Percentiles rank a stretch among this genome's conserved stretches.
Evolutionary conservation across 2,888 invertebrate species (phyloP).

Genomic region (Amiota minor): DNA sequence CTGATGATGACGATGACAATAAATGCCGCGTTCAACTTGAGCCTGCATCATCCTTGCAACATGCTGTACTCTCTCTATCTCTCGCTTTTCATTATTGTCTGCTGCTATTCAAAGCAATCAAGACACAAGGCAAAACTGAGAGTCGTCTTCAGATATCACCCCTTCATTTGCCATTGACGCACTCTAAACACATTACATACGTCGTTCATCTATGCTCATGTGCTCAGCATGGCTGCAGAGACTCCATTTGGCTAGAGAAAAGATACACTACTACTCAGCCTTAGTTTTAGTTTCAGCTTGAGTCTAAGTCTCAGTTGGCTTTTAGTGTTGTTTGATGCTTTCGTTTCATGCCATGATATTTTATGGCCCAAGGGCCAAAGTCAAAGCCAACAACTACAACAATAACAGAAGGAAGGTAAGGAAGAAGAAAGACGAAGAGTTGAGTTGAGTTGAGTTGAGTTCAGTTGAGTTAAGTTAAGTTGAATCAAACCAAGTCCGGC

Average conservation of each 20-base stretch:
- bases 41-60: too few species aligned
- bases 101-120: too few species aligned
- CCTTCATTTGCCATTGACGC: constrained; percentile 25
- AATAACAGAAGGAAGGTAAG: neutral
- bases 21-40: too few species aligned
- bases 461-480: neutral
- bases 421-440: neutral
- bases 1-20: too few species aligned
- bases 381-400: neutral
- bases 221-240: constrained; percentile 10
- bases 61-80: too few species aligned
- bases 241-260: neutral
- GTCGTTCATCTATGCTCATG: constrained; percentile 18
- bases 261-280: neutral
- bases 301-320: constrained; percentile 1
- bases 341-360: constrained; percentile 7
- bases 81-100: too few species aligned
- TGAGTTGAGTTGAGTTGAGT: neutral
- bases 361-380: constrained; percentile 37
- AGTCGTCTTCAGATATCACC: too few species aligned
- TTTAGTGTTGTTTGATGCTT: constrained; percentile 26
- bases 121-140: too few species aligned
- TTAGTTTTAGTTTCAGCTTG: constrained; percentile 5
- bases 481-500: neutral
- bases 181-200: constrained; percentile 17